Base-by-base conservation (phyloP, 2,888 invertebrate genomes). In the Drosophila quinaria region DNA sequence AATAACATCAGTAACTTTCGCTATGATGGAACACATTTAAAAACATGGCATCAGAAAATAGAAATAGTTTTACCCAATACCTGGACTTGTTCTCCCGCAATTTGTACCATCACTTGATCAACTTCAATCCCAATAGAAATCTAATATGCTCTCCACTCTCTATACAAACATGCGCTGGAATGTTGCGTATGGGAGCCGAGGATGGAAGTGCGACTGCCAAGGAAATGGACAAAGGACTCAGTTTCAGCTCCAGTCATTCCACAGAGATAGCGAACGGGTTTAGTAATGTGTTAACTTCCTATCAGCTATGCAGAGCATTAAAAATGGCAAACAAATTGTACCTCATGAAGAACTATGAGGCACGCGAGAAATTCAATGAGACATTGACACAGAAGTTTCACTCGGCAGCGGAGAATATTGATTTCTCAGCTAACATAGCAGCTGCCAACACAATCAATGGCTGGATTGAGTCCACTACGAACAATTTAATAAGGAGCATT, bases 401-500 rank as follows among this genome's bases (percentile, higher is more conserved):
- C 58, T 95, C 96, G 4, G 94, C 93, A 11, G 93, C 95, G 4
- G 94, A 95, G 82, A 93, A 93, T 60, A 79, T 96, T 0, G 91
- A 97, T 89, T 97, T 97, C 80, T 74, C 54, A 0, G 74, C 94
- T 15, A 91, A 93, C 8, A 89, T 81, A 2, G 92, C 89, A 41
- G 94, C 95, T 9, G 94, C 93, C 0, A 81, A 92, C 1, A 91
- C 89, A 0, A 97, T 98, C 55, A 98, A 98, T 90, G 79, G 92
- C 41, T 98, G 97, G 97, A 96, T 95, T 49, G 95, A 95, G 86
- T 91, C 94, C 0, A 94, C 96, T 89, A 98, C 98, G 0, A 95
- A 96, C 50, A 92, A 95, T 3, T 96, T 95, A 90, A 98, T 98
- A 69, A 95, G 95, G 80, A 94, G 97, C 81, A 93, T 98, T 6